These are phyloP conservation scores for Apaloderma vittatum DNA, from an alignment of 2,113 vertebrate species.

Conservation along the genomic window DNA sequence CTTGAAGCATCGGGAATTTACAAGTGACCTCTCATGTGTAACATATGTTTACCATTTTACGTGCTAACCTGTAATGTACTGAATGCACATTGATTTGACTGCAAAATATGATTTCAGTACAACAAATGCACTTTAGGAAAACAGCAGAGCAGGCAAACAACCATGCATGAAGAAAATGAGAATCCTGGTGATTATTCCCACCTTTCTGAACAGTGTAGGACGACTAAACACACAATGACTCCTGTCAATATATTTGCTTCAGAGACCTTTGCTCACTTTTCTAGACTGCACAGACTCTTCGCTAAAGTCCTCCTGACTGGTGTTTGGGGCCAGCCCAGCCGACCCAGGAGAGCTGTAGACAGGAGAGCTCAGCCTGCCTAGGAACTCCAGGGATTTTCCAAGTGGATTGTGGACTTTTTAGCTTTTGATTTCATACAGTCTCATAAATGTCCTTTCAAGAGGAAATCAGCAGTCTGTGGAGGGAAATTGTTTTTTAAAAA, in stretches of 20 bases:
- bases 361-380: background rate
- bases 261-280: background rate
- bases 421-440: conserved; percentile 52
- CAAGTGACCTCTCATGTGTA: background rate
- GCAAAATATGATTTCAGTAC: background rate
- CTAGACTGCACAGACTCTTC: background rate
- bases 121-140: background rate
- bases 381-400: conserved; percentile 4
- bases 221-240: background rate
- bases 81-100: background rate
- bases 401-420: conserved; percentile 28
- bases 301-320: background rate
- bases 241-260: background rate
- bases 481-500: conserved; percentile 44
- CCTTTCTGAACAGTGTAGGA: background rate
- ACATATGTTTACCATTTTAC: background rate
- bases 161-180: background rate
- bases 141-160: background rate
- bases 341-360: background rate
- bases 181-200: background rate
- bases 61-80: background rate
- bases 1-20: background rate
- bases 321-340: background rate
- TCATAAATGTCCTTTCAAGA: conserved; percentile 49
- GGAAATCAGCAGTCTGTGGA: conserved; percentile 11